phyloP scores from a whole-genome alignment of 2,113 vertebrate genomes.

The Planiliza haematocheilus region DNA sequence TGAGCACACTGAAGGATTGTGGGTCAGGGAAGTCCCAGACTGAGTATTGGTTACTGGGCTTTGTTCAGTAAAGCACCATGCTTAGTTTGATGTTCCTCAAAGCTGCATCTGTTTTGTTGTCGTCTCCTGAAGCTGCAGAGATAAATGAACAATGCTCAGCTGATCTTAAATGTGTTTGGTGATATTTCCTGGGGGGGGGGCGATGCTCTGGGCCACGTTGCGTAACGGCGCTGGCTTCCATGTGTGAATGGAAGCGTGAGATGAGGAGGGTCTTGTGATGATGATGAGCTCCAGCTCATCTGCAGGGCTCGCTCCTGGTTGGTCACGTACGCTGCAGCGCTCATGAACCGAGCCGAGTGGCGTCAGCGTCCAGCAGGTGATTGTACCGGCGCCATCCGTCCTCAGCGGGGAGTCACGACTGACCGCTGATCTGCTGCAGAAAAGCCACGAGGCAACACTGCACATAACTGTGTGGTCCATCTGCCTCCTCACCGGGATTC shows the following conservation, averaged over 20 bases:
- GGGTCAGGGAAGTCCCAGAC: constrained; percentile 36
- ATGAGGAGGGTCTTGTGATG: neutral
- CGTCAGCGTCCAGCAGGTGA: constrained; percentile 26
- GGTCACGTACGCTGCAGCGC: constrained; percentile 58
- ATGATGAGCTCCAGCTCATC: neutral
- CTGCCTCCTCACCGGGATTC: too few relatives aligned
- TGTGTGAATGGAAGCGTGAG: constrained; percentile 34
- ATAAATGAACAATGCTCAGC: constrained; percentile 18
- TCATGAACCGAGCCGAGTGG: constrained; percentile 32
- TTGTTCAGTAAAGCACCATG: constrained; percentile 34
- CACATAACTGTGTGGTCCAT: neutral
- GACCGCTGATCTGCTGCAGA: constrained; percentile 24
- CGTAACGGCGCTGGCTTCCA: constrained; percentile 13
- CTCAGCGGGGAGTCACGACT: neutral
- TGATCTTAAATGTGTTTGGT: neutral
- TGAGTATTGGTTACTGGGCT: constrained; percentile 21
- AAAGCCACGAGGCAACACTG: neutral
- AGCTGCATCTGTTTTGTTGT: constrained; percentile 22
- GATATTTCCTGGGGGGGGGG: constrained; percentile 48
- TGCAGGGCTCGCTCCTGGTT: too few relatives aligned
- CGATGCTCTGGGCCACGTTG: too few relatives aligned
- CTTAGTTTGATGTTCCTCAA: constrained; percentile 10
- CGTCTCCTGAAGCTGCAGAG: constrained; percentile 9
- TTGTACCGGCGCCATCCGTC: constrained; percentile 15
- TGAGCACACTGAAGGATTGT: constrained; percentile 15